Evolutionary conservation across 2,888 invertebrate genomes (phyloP).

Genomic region (Eremobia ochroleuca): DNA sequence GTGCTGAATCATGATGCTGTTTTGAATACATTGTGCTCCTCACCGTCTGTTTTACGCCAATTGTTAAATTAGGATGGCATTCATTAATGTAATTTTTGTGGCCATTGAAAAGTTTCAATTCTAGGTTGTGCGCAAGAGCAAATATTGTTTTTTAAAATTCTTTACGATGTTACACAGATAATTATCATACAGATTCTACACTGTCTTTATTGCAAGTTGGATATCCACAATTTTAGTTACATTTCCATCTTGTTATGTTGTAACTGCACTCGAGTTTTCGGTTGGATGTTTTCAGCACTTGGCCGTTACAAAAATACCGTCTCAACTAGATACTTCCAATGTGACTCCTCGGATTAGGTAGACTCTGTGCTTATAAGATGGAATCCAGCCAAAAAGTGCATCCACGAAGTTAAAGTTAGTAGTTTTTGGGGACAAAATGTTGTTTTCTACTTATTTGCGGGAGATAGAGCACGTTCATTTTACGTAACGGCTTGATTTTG

Average conservation of each 20-base stretch:
- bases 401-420: slow-evolving; percentile 35
- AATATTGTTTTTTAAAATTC: background rate
- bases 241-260: slow-evolving; percentile 8
- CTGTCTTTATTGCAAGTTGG: background rate
- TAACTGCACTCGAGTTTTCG: slow-evolving; percentile 12
- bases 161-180: background rate
- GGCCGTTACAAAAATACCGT: slow-evolving; percentile 10
- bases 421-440: slow-evolving; percentile 50
- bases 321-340: slow-evolving; percentile 34
- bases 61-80: slow-evolving; percentile 63
- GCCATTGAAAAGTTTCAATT: slow-evolving; percentile 17
- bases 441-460: slow-evolving; percentile 47
- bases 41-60: slow-evolving; percentile 44
- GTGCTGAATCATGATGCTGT: slow-evolving; percentile 74
- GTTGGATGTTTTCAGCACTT: background rate
- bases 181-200: background rate
- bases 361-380: slow-evolving; percentile 49
- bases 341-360: slow-evolving; percentile 40
- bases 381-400: slow-evolving; percentile 65
- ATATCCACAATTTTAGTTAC: slow-evolving; percentile 5
- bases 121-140: slow-evolving; percentile 2
- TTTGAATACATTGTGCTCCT: slow-evolving; percentile 58
- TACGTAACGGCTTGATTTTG: slow-evolving; percentile 33
- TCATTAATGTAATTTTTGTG: slow-evolving; percentile 52
- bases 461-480: slow-evolving; percentile 39